phyloP scores from a whole-genome alignment of 2,113 vertebrate genomes.

The Callipepla squamata region DNA sequence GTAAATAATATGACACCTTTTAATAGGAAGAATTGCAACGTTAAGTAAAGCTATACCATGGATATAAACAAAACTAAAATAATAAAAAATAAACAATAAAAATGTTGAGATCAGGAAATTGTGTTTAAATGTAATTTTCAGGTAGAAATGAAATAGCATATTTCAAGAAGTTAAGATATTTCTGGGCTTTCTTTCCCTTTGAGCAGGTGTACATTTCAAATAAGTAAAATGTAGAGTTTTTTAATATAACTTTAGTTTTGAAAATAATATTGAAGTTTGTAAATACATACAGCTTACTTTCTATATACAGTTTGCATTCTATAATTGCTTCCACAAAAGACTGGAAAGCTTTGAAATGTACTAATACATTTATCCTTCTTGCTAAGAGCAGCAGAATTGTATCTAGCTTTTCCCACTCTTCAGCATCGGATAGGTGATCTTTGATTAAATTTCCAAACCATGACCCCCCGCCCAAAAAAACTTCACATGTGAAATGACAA shows the following conservation, averaged over 20 bases:
- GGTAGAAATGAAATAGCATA: not conserved
- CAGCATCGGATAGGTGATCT: not conserved
- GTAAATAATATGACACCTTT: not conserved
- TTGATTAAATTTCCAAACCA: not conserved
- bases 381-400: constrained; percentile 27
- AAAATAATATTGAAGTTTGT: constrained; percentile 19
- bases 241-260: constrained; percentile 19
- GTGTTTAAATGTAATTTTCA: not conserved
- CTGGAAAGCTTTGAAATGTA: constrained; percentile 22
- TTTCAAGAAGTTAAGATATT: not conserved
- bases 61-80: not conserved
- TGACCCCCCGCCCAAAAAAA: not conserved
- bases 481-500: not conserved
- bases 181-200: constrained; percentile 26
- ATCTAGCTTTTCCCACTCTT: not conserved
- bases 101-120: not conserved
- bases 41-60: not conserved
- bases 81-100: not conserved
- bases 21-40: not conserved
- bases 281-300: constrained; percentile 42
- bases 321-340: constrained; percentile 41
- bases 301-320: constrained; percentile 54
- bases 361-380: not conserved
- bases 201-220: constrained; percentile 30
- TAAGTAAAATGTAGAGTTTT: not conserved